Evolutionary conservation across 2,797 vertebrate genomes (phyloP), one percentile per base, ranked within the genome.

Genomic region (Dendrocincla fuliginosa): DNA sequence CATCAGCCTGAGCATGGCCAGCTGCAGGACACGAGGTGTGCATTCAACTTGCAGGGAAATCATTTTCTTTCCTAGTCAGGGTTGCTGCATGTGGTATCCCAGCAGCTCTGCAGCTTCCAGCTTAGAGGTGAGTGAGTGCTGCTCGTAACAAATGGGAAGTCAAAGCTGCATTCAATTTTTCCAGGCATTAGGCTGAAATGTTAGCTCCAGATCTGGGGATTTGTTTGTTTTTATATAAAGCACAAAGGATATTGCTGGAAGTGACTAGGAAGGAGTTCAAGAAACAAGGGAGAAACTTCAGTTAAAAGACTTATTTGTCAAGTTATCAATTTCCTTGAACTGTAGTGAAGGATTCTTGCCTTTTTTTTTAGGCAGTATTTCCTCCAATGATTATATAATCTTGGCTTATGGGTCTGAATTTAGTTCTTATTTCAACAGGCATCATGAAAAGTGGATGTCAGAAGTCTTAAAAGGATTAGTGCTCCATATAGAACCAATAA

Each of bases 401-500:
- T 89, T 90, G 78, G 42, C 25, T 84, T 77, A 53, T 78, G 55
- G 44, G 20, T 84, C 50, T 86, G 63, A 91, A 64, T 75, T 76
- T 42, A 69, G 37, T 69, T 87, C 73, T 73, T 57, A 42, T 46
- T 91, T 94, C 63, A 96, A 86, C 75, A 88, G 81, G 73, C 35
- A 67, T 63, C 49, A 22, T 24, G 59, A 89, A 67, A 76, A 89
- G 44, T 23, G 67, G 60, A 87, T 74, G 73, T 89, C 79, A 89
- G 65, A 84, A 87, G 41, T 52, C 77, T 92, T 88, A 65, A 87
- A 95, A 90, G 61, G 89, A 95, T 94, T 94, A 92, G 80, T 81
- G 94, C 87, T 90, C 81, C 49, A 63, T 82, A 76, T 46, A 79
- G 52, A 89, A 92, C 78, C 83, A 84, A 71, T 79, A 75, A 94